phyloP scores from a whole-genome alignment of 2,888 invertebrate genomes.

The Ectobius pallidus region DNA sequence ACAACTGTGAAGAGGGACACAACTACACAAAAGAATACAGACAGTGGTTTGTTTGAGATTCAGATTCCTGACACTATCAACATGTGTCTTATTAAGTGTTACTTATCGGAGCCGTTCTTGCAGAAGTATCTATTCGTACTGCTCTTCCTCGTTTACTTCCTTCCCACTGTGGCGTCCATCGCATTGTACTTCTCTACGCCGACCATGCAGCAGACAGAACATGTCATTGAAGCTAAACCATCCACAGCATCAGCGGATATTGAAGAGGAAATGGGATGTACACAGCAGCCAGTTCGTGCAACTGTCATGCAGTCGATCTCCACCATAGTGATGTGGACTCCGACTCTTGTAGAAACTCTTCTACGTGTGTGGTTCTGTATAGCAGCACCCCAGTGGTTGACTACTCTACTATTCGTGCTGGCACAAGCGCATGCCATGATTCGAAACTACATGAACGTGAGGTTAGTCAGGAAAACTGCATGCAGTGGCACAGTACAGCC shows the following conservation, averaged over 20 bases:
- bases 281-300: background rate
- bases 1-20: background rate
- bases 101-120: slow-evolving; percentile 48
- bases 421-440: slow-evolving; percentile 46
- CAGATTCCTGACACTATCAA: slow-evolving; percentile 12
- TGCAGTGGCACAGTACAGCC: slow-evolving; percentile 14
- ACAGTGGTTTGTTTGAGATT: background rate
- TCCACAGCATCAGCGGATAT: no score
- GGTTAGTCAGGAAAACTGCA: slow-evolving; percentile 15
- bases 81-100: slow-evolving; percentile 46
- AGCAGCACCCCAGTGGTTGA: slow-evolving; percentile 47
- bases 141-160: slow-evolving; percentile 49
- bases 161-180: slow-evolving; percentile 47
- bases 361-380: slow-evolving; percentile 48
- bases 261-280: background rate
- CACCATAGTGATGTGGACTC: slow-evolving; percentile 49
- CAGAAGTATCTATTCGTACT: slow-evolving; percentile 50
- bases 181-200: slow-evolving; percentile 44
- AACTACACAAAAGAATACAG: background rate
- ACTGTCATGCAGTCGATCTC: slow-evolving; percentile 46
- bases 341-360: slow-evolving; percentile 48
- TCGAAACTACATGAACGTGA: slow-evolving; percentile 48
- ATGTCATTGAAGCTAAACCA: background rate
- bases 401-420: slow-evolving; percentile 45
- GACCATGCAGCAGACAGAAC: slow-evolving; percentile 21